phyloP scores from a whole-genome alignment of 2,888 invertebrate species.

The Sarcophaga caerulescens region DNA sequence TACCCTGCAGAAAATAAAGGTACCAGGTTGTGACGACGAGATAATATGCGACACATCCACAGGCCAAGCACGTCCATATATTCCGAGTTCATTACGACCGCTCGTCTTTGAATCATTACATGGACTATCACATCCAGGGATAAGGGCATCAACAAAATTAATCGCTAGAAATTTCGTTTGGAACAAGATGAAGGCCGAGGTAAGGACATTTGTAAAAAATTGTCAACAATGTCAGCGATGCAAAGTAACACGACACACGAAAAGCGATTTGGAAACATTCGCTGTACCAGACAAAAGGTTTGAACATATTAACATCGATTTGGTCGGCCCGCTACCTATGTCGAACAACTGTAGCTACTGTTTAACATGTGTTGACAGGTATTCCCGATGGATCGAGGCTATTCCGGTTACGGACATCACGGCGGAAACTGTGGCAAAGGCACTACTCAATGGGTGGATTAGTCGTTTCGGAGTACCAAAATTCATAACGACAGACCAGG shows the following conservation, averaged over 20 bases:
- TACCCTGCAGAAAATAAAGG: neutral
- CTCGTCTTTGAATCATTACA: neutral
- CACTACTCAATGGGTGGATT: neutral
- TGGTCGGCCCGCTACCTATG: too few relatives aligned
- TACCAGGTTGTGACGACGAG: neutral
- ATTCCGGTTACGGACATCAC: too few relatives aligned
- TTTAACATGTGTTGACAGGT: too few relatives aligned
- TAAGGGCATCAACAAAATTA: slow-evolving; percentile 25
- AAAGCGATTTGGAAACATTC: slow-evolving; percentile 9
- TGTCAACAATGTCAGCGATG: slow-evolving; percentile 37
- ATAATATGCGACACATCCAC: slow-evolving; percentile 11
- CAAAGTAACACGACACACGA: slow-evolving; percentile 14
- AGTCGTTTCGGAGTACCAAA: slow-evolving; percentile 39
- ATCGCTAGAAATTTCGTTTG: slow-evolving; percentile 34
- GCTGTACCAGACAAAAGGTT: slow-evolving; percentile 10
- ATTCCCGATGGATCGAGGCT: too few relatives aligned
- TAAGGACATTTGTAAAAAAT: slow-evolving; percentile 20
- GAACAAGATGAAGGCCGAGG: slow-evolving; percentile 24
- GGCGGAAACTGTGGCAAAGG: too few relatives aligned
- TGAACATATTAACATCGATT: slow-evolving; percentile 12
- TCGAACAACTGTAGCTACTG: too few relatives aligned
- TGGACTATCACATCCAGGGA: slow-evolving; percentile 16
- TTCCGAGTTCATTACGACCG: neutral
- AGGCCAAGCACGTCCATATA: neutral
- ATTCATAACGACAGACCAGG: slow-evolving; percentile 70